Evolutionary conservation across 2,797 vertebrate genomes (phyloP), one percentile per base, ranked within the genome.

Genomic region (Agapornis canus): DNA sequence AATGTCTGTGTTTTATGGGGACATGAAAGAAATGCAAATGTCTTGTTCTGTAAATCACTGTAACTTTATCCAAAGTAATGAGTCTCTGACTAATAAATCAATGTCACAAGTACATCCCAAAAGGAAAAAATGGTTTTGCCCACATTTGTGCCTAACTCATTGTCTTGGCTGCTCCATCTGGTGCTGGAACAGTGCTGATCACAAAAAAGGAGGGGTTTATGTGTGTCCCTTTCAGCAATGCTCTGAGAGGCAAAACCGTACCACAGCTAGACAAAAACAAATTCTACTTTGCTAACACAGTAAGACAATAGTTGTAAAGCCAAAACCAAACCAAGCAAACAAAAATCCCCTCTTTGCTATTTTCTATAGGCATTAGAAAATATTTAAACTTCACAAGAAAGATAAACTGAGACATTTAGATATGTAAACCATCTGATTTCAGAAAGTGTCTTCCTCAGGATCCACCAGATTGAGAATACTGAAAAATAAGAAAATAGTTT

Each of bases 281-380:
- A 63, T 27, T 43, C 26, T 52, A 22, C 78, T 64, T 90, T 90
- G 12, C 13, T 69, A 83, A 59, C 20, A 39, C 1, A 57, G 1
- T 51, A 61, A 79, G 27, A 70, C 7, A 65, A 26, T 37, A 73
- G 7, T 32, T 70, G 16, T 6, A 75, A 85, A 65, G 32, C 71
- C 2, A 56, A 85, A 79, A 40, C 1, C 8, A 54, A 59, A 48
- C 4, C 5, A 82, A 60, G 17, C 2, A 4, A 39, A 29, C 31
- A 43, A 12, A 7, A 1, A 2, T 2, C 7, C 5, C 3, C 13
- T 6, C 6, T 59, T 82, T 10, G n/a, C 2, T 45, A 13, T 89
- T 92, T 84, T 35, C n/a, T 70, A 6, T 19, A 56, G 20, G 6
- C 77, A 22, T 49, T 77, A 70, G n/a, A 92, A 90, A 86, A 81